Conservation (phyloP, 1,140 invertebrate genomes). For the Phenacoccus solenopsis region DNA sequence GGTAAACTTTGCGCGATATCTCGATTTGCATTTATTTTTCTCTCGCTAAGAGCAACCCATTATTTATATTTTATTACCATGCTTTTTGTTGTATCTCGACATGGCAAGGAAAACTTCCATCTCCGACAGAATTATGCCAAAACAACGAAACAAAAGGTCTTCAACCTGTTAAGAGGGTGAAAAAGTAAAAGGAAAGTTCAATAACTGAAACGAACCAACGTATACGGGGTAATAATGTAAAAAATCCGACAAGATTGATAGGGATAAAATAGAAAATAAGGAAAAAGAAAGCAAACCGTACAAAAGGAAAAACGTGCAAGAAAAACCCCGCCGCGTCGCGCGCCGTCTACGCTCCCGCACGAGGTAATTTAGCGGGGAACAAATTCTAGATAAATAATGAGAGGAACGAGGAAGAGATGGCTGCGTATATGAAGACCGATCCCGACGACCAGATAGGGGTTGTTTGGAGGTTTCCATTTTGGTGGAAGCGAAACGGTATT, state of each 20-base stretch:
- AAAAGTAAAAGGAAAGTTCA: constrained; percentile 12
- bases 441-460: not conserved
- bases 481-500: not conserved
- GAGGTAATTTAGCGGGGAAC: not conserved
- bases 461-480: constrained; percentile 17
- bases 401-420: not conserved
- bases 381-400: constrained; percentile 15
- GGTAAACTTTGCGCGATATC: too few species aligned
- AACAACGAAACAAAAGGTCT: constrained; percentile 8
- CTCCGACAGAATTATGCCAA: not conserved
- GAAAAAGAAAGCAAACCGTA: not conserved
- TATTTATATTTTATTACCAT: too few species aligned
- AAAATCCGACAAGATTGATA: constrained; percentile 12
- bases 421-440: not conserved
- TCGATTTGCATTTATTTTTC: too few species aligned
- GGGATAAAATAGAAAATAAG: not conserved
- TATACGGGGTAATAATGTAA: not conserved
- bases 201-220: not conserved
- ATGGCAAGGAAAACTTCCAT: not conserved
- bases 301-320: not conserved
- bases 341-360: too few species aligned
- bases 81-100: too few species aligned
- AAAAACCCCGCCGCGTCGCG: not conserved
- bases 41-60: too few species aligned
- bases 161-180: constrained; percentile 17